Evolutionary conservation across 2,888 invertebrate species (phyloP).

Genomic region (Seira musarum): DNA sequence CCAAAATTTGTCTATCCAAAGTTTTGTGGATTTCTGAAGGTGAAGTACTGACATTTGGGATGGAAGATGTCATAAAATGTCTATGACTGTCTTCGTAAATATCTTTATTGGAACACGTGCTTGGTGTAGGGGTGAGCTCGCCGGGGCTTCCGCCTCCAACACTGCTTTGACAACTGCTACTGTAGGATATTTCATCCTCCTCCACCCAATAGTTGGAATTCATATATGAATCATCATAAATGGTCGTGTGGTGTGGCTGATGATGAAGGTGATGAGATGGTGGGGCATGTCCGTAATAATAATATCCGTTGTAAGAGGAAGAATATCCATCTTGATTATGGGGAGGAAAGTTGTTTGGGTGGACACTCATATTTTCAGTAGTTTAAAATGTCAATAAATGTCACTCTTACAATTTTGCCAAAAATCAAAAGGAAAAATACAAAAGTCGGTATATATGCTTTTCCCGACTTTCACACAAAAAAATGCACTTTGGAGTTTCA

Average conservation of each 20-base stretch:
- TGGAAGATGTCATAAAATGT: slow-evolving; percentile 25
- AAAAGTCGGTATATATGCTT: too few relatives aligned
- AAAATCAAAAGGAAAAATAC: too few relatives aligned
- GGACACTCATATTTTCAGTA: slow-evolving; percentile 61
- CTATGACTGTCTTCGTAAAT: slow-evolving; percentile 48
- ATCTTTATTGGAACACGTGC: slow-evolving; percentile 54
- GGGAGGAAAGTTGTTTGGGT: slow-evolving; percentile 27
- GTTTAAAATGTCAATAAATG: too few relatives aligned
- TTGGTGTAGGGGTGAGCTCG: slow-evolving; percentile 46
- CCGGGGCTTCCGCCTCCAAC: slow-evolving; percentile 36
- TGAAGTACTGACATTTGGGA: too few relatives aligned
- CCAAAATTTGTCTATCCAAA: background rate
- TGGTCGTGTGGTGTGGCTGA: background rate
- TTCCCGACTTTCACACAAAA: too few relatives aligned
- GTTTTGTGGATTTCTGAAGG: slow-evolving; percentile 13
- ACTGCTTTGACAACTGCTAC: slow-evolving; percentile 46
- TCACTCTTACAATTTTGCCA: too few relatives aligned
- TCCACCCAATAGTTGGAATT: slow-evolving; percentile 58
- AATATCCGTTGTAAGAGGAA: slow-evolving; percentile 46
- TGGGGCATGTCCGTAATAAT: slow-evolving; percentile 44
- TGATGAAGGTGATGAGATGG: slow-evolving; percentile 24
- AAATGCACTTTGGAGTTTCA: too few relatives aligned
- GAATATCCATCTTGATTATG: slow-evolving; percentile 36
- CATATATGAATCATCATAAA: slow-evolving; percentile 43
- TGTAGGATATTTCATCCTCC: slow-evolving; percentile 58